phyloP scores from a whole-genome alignment of 2,113 vertebrate species.

The Kobus ellipsiprymnus region DNA sequence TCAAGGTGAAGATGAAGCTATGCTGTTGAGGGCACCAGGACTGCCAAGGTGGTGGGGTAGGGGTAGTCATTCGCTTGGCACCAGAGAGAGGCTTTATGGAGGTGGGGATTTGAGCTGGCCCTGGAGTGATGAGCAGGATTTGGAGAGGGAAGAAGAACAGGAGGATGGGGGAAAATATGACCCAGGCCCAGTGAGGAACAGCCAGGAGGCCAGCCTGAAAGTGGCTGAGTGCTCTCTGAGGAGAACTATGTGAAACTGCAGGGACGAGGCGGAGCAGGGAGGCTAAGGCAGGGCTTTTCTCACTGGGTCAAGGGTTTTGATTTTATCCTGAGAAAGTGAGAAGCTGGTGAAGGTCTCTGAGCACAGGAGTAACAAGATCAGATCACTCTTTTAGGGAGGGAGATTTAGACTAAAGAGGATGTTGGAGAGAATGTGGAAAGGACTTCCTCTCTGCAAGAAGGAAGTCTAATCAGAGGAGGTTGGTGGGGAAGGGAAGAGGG shows the following conservation, averaged over 20 bases:
- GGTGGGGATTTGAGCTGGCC: neutral
- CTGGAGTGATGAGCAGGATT: neutral
- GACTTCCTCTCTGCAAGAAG: neutral
- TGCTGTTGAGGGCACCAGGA: neutral
- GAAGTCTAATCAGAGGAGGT: neutral
- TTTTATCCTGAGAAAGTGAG: neutral
- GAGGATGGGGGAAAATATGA: neutral
- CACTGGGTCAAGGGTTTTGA: neutral
- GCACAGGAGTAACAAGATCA: neutral
- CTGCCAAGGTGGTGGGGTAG: too few relatives aligned
- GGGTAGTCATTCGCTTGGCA: neutral
- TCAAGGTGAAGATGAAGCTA: neutral
- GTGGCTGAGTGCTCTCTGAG: neutral
- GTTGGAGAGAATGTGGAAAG: neutral
- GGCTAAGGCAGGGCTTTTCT: neutral
- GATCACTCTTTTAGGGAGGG: neutral
- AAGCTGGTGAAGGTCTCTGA: neutral
- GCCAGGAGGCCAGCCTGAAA: neutral
- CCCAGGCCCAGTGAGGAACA: neutral
- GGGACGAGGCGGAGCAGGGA: neutral
- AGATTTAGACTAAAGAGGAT: neutral
- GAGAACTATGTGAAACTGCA: rapidly evolving
- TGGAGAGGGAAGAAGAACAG: neutral
- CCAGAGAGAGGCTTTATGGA: neutral
- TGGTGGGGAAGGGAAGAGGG: too few relatives aligned